These are phyloP conservation scores for Helicoverpa armigera DNA, from an alignment of 1,140 invertebrate genomes.

Conservation along the genomic window DNA sequence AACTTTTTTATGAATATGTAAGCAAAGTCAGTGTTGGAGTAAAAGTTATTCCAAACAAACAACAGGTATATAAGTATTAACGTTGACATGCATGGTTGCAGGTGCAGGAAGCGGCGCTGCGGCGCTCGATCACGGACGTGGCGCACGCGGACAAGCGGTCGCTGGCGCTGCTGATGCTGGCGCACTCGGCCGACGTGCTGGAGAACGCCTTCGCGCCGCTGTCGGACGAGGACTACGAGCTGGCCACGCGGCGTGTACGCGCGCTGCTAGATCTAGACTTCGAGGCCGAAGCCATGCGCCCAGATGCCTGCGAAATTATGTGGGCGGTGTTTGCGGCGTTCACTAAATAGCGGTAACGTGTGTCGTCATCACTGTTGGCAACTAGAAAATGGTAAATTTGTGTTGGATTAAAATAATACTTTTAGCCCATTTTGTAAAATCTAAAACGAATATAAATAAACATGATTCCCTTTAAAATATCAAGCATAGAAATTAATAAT, in stretches of 20 bases:
- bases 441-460: conserved; percentile 28
- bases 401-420: conserved; percentile 41
- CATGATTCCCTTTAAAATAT: background rate
- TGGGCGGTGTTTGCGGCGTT: conserved; percentile 99
- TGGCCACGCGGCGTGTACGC: conserved; percentile 98
- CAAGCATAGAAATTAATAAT: background rate
- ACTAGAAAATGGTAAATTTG: conserved; percentile 48
- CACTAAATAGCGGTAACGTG: conserved; percentile 92
- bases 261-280: conserved; percentile 98
- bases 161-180: conserved; percentile 96
- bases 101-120: conserved; percentile 98
- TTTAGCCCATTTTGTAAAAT: conserved; percentile 35
- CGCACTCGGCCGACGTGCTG: conserved; percentile 99
- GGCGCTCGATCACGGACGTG: conserved; percentile 98
- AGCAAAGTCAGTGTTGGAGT: conserved; percentile 2
- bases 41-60: conserved; percentile 9
- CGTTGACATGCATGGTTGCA: conserved; percentile 74
- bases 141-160: conserved; percentile 98
- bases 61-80: background rate
- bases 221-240: conserved; percentile 99
- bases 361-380: conserved; percentile 41
- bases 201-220: conserved; percentile 99
- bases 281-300: conserved; percentile 96
- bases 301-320: conserved; percentile 96
- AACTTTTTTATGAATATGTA: background rate